Conservation (phyloP, 2,113 vertebrate genomes). For the Nicator chloris region DNA sequence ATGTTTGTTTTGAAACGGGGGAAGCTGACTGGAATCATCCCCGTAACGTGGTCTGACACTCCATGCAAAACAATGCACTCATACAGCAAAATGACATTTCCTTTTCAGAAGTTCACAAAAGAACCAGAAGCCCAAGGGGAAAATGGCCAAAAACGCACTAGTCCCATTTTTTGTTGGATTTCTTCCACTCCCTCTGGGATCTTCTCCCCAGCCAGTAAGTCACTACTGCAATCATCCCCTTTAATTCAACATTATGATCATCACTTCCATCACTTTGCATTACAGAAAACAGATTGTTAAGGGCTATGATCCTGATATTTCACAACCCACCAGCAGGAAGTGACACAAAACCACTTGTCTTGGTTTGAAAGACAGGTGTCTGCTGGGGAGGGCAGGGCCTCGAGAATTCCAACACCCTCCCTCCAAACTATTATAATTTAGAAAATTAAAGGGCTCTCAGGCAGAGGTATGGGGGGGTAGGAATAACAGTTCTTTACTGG, state of each 20-base stretch:
- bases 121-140: background rate
- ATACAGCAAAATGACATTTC: constrained; percentile 7
- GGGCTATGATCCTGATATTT: background rate
- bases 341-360: background rate
- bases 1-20: background rate
- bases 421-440: too few species aligned
- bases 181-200: background rate
- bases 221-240: background rate
- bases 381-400: too few species aligned
- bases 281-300: background rate
- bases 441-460: too few species aligned
- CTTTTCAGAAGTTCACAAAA: constrained; percentile 10
- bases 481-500: too few species aligned
- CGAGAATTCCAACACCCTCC: too few species aligned
- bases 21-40: background rate
- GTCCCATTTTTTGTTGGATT: background rate
- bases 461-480: too few species aligned
- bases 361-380: too few species aligned
- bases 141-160: background rate
- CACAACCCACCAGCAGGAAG: background rate
- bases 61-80: background rate
- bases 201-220: background rate
- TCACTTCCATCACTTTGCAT: background rate
- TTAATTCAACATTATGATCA: background rate
- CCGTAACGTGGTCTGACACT: background rate